Evolutionary conservation across 2,113 vertebrate genomes (phyloP).

Genomic region (Tachuris rubrigastra): DNA sequence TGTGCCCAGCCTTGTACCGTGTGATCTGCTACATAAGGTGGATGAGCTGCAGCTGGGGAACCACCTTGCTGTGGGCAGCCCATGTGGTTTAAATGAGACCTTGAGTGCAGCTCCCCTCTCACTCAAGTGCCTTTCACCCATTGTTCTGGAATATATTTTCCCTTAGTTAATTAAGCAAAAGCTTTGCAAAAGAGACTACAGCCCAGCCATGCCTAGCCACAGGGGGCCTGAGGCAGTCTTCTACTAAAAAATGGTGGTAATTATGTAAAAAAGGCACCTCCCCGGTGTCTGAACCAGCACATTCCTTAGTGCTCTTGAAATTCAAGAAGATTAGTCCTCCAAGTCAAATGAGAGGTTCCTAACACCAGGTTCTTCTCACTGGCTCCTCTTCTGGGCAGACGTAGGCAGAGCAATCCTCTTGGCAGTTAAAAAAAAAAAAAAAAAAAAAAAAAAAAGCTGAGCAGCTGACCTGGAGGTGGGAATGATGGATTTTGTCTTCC

Average conservation of each 20-base stretch:
- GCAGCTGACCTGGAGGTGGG: constrained; percentile 58
- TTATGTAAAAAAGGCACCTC: constrained; percentile 28
- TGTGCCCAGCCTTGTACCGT: background rate
- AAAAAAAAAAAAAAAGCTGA: background rate
- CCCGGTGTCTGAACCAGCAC: background rate
- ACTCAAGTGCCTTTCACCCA: background rate
- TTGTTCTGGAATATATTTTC: background rate
- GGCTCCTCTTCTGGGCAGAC: constrained; percentile 31
- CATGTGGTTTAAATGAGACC: background rate
- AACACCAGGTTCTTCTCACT: background rate
- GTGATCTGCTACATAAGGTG: background rate
- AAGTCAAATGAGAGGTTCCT: background rate
- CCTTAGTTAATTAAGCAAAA: background rate
- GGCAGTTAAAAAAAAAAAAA: background rate
- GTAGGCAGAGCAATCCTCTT: background rate
- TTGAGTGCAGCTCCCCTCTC: background rate
- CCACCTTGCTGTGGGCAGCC: background rate
- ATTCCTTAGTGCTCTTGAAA: background rate
- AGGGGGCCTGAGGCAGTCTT: background rate
- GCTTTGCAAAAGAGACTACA: background rate
- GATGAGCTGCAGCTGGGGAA: background rate
- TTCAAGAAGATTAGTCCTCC: background rate
- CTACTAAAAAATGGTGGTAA: background rate
- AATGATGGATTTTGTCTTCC: constrained; percentile 42
- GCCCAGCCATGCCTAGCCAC: background rate